Evolutionary conservation across 92 coral and sea anemone genomes (phyloP).

Genomic region (Siderastrea radians): DNA sequence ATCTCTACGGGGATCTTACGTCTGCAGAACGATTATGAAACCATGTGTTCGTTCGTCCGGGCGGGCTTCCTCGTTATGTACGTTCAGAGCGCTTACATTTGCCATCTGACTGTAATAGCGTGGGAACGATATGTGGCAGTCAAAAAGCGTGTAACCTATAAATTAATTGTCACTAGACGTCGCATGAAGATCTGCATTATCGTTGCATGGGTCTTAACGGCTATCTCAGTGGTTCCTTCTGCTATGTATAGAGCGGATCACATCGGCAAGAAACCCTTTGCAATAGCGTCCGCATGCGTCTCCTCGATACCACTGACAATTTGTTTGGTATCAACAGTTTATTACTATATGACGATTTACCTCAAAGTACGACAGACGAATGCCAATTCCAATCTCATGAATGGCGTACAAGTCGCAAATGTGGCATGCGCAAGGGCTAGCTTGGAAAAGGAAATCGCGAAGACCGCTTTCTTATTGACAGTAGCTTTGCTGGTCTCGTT

Average conservation of each 20-base stretch:
- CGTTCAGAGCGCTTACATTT: neutral
- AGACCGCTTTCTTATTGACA: conserved; percentile 12
- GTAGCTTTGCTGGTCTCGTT: neutral
- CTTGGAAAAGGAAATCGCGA: neutral
- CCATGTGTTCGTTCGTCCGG: neutral
- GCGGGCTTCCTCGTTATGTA: neutral
- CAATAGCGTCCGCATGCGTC: neutral
- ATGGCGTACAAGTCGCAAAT: neutral
- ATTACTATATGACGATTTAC: neutral
- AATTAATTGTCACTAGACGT: neutral
- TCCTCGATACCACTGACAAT: neutral
- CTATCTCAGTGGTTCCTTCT: neutral
- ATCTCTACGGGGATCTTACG: neutral
- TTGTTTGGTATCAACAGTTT: neutral
- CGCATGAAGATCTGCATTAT: neutral
- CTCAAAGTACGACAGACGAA: neutral
- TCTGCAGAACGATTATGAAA: neutral
- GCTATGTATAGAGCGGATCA: neutral
- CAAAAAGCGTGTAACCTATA: neutral
- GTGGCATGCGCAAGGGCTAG: neutral
- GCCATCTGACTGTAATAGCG: conserved; percentile 2
- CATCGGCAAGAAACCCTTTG: neutral
- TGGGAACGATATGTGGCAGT: conserved; percentile 22
- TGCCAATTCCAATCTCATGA: neutral
- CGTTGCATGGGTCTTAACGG: neutral